Percentiles rank a stretch among this genome's conserved stretches.
phyloP scores from a whole-genome alignment of 2,113 vertebrate genomes.

The Zeus faber region DNA sequence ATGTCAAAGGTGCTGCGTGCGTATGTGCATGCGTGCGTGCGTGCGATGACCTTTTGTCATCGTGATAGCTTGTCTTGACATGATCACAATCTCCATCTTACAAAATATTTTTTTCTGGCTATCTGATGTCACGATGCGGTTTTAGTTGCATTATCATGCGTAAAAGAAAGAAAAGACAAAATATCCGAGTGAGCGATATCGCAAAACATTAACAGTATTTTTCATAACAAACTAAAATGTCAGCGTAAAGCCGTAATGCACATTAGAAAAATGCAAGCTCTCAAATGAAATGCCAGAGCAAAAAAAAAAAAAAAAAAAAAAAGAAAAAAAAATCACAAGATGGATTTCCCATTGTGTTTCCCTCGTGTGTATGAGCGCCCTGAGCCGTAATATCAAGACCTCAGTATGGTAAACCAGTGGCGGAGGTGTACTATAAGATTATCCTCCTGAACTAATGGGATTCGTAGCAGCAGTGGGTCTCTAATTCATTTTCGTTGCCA shows the following conservation, averaged over 20 bases:
- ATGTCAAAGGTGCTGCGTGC: conserved; percentile 16
- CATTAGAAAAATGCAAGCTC: conserved; percentile 55
- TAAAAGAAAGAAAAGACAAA: conserved; percentile 9
- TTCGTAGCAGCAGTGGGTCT: conserved; percentile 81
- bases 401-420: conserved; percentile 39
- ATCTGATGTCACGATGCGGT: conserved; percentile 7
- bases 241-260: conserved; percentile 35
- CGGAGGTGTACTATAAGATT: conserved; percentile 75
- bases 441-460: conserved; percentile 89
- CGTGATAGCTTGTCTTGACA: conserved; percentile 10
- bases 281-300: conserved; percentile 55
- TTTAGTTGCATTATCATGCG: not conserved
- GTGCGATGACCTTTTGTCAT: conserved; percentile 26
- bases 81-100: conserved; percentile 12
- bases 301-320: not conserved
- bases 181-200: conserved; percentile 21
- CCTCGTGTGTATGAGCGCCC: conserved; percentile 53
- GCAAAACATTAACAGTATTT: conserved; percentile 8
- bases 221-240: conserved; percentile 40
- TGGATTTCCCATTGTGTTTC: conserved; percentile 42
- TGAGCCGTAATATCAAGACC: conserved; percentile 29
- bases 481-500: conserved; percentile 67
- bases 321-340: conserved; percentile 31
- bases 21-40: not conserved
- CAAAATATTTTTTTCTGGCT: conserved; percentile 5